A percentile compares a stretch with the other conserved stretches of the same genome.
Evolutionary conservation across 2,797 vertebrate genomes (phyloP).

Genomic region (Cyprinella venusta): DNA sequence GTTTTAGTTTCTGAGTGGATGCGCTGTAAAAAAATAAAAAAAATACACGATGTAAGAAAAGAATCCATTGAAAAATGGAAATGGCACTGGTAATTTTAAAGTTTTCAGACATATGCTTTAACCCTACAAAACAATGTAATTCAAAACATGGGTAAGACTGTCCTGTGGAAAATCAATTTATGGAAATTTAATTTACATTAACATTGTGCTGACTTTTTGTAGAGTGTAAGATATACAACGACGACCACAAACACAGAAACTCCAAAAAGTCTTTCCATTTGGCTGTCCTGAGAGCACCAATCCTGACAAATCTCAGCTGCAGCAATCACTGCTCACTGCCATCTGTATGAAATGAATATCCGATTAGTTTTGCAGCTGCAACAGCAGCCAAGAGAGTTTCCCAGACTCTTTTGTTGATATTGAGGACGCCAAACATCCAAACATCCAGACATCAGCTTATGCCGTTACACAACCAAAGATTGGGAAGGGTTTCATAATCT

Average conservation of each 20-base stretch:
- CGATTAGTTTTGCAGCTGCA: slow-evolving; percentile 53
- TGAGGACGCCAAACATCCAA: slow-evolving; percentile 54
- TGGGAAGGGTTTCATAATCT: slow-evolving; percentile 55
- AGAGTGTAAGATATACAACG: not conserved
- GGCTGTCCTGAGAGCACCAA: not conserved
- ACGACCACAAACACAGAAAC: not conserved
- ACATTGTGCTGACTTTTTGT: not conserved
- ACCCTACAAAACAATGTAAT: not conserved
- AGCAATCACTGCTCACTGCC: slow-evolving; percentile 49
- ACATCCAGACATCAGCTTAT: slow-evolving; percentile 63
- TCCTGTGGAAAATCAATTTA: not conserved
- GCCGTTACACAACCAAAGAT: slow-evolving; percentile 59
- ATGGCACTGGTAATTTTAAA: not conserved
- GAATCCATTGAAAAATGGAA: no score
- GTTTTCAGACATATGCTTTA: not conserved
- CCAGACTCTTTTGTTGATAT: slow-evolving; percentile 55
- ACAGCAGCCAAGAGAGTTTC: slow-evolving; percentile 35
- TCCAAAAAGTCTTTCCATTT: not conserved
- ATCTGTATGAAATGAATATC: slow-evolving; percentile 49
- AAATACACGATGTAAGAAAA: not conserved
- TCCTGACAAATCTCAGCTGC: slow-evolving; percentile 13
- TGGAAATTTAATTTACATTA: not conserved
- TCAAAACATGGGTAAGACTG: not conserved
- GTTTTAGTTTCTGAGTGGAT: not conserved
- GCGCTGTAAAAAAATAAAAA: not conserved